A percentile compares a stretch with the other conserved stretches of the same genome.
phyloP scores from a whole-genome alignment of 2,113 vertebrate genomes.

The Motacilla tschutschensis region DNA sequence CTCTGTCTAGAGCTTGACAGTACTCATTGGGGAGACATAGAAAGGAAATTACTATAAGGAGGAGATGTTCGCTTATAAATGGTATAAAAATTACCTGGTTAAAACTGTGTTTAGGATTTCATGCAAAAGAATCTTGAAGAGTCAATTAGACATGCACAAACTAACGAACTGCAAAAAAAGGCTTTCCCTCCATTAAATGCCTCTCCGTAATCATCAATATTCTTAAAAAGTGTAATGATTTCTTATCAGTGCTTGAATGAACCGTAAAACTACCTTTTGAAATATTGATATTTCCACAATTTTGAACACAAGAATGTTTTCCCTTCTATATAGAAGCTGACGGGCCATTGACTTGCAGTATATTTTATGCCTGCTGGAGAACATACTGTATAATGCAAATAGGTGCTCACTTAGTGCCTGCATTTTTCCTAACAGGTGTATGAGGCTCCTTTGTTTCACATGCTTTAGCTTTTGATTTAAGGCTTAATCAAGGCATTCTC shows the following conservation, averaged over 20 bases:
- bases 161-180: conserved; percentile 73
- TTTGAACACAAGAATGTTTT: conserved; percentile 71
- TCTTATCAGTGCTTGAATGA: conserved; percentile 78
- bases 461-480: conserved; percentile 5
- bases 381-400: neutral
- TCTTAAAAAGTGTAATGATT: conserved; percentile 79
- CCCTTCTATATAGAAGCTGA: conserved; percentile 61
- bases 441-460: neutral
- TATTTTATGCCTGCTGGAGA: conserved; percentile 19
- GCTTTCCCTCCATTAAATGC: conserved; percentile 73
- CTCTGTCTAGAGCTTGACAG: neutral
- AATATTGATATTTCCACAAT: conserved; percentile 81
- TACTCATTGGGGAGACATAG: neutral
- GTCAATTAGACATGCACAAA: conserved; percentile 75
- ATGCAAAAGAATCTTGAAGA: conserved; percentile 70
- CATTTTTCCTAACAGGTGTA: neutral
- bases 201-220: conserved; percentile 70
- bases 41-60: neutral
- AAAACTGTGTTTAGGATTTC: conserved; percentile 67
- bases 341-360: conserved; percentile 35
- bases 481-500: conserved; percentile 7
- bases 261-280: conserved; percentile 79
- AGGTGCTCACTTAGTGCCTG: neutral
- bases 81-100: conserved; percentile 22
- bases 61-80: conserved; percentile 4